These are phyloP conservation scores for Choloepus hoffmanni DNA, from an alignment of 2,113 vertebrate genomes.

Conservation along the genomic window DNA sequence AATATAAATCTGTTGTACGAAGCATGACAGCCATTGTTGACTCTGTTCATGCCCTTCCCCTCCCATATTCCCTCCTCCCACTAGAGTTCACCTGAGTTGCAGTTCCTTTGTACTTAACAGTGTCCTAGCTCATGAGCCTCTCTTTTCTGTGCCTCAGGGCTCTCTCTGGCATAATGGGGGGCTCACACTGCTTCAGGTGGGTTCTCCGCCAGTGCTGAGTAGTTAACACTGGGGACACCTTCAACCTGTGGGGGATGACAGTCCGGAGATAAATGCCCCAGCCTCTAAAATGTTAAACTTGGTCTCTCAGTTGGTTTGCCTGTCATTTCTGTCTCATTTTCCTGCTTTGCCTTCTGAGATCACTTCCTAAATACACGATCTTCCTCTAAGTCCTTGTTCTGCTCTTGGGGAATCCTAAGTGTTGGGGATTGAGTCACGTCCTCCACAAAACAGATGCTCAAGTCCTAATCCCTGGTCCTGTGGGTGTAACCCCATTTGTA, in stretches of 20 bases:
- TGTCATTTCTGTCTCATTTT: not conserved
- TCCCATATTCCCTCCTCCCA: not conserved
- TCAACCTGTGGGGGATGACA: not conserved
- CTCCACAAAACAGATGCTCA: too few species aligned
- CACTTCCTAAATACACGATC: too few species aligned
- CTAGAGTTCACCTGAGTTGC: too few species aligned
- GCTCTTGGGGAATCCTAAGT: too few species aligned
- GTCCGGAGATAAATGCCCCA: not conserved
- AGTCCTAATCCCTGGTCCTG: too few species aligned
- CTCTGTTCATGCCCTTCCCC: not conserved
- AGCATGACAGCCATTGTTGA: not conserved
- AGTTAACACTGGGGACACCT: not conserved
- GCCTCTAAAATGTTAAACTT: not conserved
- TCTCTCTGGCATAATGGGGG: not conserved
- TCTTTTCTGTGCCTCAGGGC: not conserved
- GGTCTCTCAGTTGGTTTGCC: not conserved
- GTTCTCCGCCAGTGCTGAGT: not conserved
- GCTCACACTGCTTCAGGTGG: not conserved
- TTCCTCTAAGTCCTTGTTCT: too few species aligned
- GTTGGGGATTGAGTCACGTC: too few species aligned
- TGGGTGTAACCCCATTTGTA: too few species aligned
- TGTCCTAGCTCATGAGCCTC: not conserved
- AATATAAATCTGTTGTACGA: not conserved
- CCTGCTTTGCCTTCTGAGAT: too few species aligned
- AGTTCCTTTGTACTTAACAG: not conserved